These are phyloP conservation scores for Antechinus flavipes DNA, from an alignment of 2,113 vertebrate genomes.

Conservation along the genomic window DNA sequence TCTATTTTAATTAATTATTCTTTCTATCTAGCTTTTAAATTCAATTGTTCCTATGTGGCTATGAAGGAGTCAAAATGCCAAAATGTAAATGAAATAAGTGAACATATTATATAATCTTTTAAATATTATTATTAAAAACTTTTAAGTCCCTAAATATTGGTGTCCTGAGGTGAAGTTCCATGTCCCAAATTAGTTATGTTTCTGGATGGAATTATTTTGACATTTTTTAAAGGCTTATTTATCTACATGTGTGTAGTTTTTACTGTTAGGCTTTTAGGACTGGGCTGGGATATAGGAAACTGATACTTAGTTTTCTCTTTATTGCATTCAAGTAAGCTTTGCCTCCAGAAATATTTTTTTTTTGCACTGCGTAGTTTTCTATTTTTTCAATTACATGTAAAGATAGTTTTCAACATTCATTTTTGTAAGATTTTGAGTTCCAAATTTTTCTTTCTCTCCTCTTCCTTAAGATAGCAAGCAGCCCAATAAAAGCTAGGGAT, in stretches of 20 bases:
- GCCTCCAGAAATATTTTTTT: not conserved
- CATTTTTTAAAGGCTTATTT: not conserved
- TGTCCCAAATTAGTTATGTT: not conserved
- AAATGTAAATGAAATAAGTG: not conserved
- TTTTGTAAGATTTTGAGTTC: too few relatives aligned
- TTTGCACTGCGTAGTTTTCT: too few relatives aligned
- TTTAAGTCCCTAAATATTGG: not conserved
- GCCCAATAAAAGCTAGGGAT: too few relatives aligned
- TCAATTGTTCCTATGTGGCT: not conserved
- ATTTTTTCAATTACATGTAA: too few relatives aligned
- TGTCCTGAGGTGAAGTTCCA: not conserved
- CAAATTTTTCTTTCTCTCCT: too few relatives aligned
- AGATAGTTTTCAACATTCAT: too few relatives aligned
- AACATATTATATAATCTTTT: not conserved
- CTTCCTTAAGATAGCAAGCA: too few relatives aligned
- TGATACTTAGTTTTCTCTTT: not conserved
- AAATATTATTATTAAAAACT: not conserved
- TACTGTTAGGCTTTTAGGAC: not conserved
- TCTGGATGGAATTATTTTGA: not conserved
- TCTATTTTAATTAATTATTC: not conserved
- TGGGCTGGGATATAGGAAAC: not conserved
- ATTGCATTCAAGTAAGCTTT: not conserved
- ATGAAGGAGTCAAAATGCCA: not conserved
- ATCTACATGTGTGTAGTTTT: not conserved
- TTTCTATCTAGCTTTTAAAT: not conserved